Evolutionary conservation across 2,113 vertebrate species (phyloP).

Genomic region (Girardinichthys multiradiatus): DNA sequence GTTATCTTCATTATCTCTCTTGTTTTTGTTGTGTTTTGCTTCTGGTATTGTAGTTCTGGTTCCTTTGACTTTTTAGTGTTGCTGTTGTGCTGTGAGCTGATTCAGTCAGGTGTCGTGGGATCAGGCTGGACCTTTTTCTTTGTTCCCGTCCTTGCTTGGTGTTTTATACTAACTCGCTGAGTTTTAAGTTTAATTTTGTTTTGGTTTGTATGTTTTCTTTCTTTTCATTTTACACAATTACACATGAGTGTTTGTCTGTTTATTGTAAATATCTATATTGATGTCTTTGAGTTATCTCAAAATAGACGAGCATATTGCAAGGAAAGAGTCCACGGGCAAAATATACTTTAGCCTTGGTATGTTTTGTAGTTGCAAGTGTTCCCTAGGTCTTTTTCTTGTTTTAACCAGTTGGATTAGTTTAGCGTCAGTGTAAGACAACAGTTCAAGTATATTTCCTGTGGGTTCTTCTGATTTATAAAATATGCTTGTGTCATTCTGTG

Average conservation of each 20-base stretch:
- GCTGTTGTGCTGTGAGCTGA: slow-evolving; percentile 80
- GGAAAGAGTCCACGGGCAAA: slow-evolving; percentile 82
- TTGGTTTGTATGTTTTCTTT: slow-evolving; percentile 34
- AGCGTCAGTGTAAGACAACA: slow-evolving; percentile 45
- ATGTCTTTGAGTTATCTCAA: slow-evolving; percentile 63
- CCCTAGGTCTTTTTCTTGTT: slow-evolving; percentile 22
- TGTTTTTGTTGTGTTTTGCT: slow-evolving; percentile 75
- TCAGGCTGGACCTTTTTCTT: slow-evolving; percentile 73
- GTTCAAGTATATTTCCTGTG: slow-evolving; percentile 80
- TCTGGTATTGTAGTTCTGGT: slow-evolving; percentile 78
- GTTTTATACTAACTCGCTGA: slow-evolving; percentile 67
- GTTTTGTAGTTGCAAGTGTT: slow-evolving; percentile 36
- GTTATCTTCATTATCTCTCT: slow-evolving; percentile 63
- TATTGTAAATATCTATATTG: slow-evolving; percentile 48
- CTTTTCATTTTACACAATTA: slow-evolving; percentile 40
- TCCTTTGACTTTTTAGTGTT: slow-evolving; percentile 76
- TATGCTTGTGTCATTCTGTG: slow-evolving; percentile 75
- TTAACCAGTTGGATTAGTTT: slow-evolving; percentile 33
- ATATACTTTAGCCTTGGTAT: slow-evolving; percentile 52
- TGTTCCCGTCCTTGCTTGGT: slow-evolving; percentile 73
- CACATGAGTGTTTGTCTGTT: slow-evolving; percentile 55
- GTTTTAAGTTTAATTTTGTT: slow-evolving; percentile 36
- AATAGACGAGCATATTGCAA: slow-evolving; percentile 73
- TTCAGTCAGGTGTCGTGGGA: slow-evolving; percentile 76
- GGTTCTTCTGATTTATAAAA: slow-evolving; percentile 77